These are phyloP conservation scores for Mesoligia furuncula DNA, from an alignment of 2,888 invertebrate species.

Conservation along the genomic window DNA sequence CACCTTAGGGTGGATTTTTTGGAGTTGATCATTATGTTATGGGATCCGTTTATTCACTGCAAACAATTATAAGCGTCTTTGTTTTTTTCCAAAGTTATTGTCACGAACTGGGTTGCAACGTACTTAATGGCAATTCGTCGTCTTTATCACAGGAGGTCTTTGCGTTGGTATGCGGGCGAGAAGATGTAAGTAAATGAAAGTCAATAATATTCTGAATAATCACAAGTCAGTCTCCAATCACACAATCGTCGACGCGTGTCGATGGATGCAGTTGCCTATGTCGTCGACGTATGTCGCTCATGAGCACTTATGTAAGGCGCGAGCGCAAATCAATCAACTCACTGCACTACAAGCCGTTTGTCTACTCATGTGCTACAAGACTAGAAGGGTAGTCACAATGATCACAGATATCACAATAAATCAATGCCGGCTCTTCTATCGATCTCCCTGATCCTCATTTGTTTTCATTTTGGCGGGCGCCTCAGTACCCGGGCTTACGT, in stretches of 20 bases:
- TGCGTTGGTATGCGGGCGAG: not conserved
- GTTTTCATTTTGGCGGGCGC: not conserved
- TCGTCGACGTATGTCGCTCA: no score
- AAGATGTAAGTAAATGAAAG: not conserved
- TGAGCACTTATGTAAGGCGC: not conserved
- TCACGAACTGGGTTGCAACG: no score
- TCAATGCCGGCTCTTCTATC: not conserved
- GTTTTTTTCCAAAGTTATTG: not conserved
- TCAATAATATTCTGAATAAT: not conserved
- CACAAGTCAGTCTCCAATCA: not conserved
- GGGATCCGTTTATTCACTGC: not conserved
- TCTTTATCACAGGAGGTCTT: not conserved
- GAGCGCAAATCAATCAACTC: not conserved
- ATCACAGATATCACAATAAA: not conserved
- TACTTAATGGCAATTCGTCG: not conserved
- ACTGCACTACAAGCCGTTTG: no score
- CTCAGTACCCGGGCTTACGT: not conserved
- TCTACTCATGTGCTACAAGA: no score
- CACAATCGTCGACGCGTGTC: not conserved
- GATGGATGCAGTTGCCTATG: no score
- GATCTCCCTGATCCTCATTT: no score
- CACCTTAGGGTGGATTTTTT: not conserved
- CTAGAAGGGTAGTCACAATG: not conserved
- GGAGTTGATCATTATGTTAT: no score
- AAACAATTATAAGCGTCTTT: not conserved